Evolutionary conservation across 1,140 invertebrate genomes (phyloP).

Genomic region (Acyrthosiphon pisum): DNA sequence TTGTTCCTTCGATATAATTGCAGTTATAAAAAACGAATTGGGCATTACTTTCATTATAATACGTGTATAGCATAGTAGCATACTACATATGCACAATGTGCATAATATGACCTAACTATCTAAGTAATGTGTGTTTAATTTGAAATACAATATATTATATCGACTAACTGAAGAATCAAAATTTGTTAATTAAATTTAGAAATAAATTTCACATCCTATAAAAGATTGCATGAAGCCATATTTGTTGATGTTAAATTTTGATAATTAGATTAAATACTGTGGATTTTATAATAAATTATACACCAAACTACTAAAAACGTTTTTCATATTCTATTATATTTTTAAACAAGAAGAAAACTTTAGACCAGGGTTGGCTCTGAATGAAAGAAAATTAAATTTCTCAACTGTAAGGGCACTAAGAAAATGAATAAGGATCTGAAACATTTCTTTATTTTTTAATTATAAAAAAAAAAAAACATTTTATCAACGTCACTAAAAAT

Average conservation of each 20-base stretch:
- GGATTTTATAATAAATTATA: background rate
- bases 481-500: background rate
- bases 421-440: background rate
- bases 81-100: too few relatives aligned
- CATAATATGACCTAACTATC: too few relatives aligned
- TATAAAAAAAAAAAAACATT: background rate
- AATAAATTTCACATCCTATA: background rate
- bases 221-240: background rate
- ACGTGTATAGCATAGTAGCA: too few relatives aligned
- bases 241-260: background rate
- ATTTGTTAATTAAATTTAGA: background rate
- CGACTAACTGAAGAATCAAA: background rate
- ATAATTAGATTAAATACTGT: background rate
- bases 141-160: background rate
- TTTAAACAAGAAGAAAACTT: background rate
- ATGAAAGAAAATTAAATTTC: background rate
- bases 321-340: slow-evolving; percentile 10
- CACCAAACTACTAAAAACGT: background rate
- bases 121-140: too few relatives aligned
- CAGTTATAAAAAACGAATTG: background rate
- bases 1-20: too few relatives aligned
- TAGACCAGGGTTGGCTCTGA: background rate
- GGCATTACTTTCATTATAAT: background rate
- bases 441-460: background rate
- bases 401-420: background rate